phyloP scores from a whole-genome alignment of 2,113 vertebrate genomes.

The Galeopterus variegatus region DNA sequence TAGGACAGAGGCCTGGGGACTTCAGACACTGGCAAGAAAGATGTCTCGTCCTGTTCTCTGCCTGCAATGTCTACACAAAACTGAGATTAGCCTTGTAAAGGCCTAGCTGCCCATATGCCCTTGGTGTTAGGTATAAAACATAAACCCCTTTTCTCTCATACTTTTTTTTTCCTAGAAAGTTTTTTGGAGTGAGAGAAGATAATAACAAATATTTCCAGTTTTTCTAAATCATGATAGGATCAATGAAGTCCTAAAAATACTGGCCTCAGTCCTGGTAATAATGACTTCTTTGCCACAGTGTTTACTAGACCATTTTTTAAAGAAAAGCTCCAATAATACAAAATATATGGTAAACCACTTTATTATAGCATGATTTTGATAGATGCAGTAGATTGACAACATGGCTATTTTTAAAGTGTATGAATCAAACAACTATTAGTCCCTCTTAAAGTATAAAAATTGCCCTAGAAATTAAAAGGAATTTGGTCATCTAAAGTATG shows the following conservation, averaged over 20 bases:
- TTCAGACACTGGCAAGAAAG: not conserved
- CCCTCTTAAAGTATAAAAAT: not conserved
- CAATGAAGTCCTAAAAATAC: not conserved
- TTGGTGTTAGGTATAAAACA: not conserved
- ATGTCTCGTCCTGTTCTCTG: not conserved
- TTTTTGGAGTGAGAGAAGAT: not conserved
- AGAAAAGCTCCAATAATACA: not conserved
- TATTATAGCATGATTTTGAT: not conserved
- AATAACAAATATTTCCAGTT: not conserved
- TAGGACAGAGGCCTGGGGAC: not conserved
- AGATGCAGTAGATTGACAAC: not conserved
- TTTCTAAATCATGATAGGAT: not conserved
- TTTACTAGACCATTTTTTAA: not conserved
- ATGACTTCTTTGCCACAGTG: not conserved
- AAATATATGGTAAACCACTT: not conserved
- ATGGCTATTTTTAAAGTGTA: not conserved
- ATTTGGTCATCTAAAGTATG: not conserved
- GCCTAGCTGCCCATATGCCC: rapidly evolving
- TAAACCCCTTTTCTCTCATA: not conserved
- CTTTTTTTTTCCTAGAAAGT: not conserved
- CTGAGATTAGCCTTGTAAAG: not conserved
- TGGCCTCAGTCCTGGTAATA: not conserved
- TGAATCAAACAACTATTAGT: not conserved
- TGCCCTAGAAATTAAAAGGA: not conserved
- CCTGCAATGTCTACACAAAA: not conserved